Conservation (phyloP, 2,888 invertebrate genomes). For the Mycalesis mineus region DNA sequence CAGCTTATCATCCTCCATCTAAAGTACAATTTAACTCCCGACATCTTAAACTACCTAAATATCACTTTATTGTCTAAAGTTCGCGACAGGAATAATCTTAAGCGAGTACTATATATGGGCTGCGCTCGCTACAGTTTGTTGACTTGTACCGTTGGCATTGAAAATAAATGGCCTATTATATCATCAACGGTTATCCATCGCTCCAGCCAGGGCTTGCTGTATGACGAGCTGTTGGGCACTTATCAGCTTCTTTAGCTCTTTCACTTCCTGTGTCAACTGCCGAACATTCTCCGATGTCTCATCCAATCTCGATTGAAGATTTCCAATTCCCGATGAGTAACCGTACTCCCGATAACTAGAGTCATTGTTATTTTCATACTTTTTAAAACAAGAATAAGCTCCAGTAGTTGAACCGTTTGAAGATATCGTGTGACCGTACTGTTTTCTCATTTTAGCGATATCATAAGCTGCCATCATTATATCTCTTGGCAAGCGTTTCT, state of each 20-base stretch:
- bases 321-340: slow-evolving; percentile 76
- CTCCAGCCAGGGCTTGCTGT: slow-evolving; percentile 67
- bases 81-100: slow-evolving; percentile 47
- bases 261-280: slow-evolving; percentile 82
- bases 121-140: slow-evolving; percentile 64
- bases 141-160: slow-evolving; percentile 74
- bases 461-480: slow-evolving; percentile 89
- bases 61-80: slow-evolving; percentile 43
- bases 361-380: slow-evolving; percentile 80
- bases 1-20: slow-evolving; percentile 1
- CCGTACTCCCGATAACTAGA: slow-evolving; percentile 74
- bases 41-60: slow-evolving; percentile 7
- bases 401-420: slow-evolving; percentile 81
- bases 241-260: slow-evolving; percentile 80
- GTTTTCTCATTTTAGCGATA: slow-evolving; percentile 86
- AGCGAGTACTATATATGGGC: slow-evolving; percentile 49
- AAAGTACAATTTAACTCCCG: slow-evolving; percentile 3
- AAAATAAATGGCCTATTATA: slow-evolving; percentile 71
- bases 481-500: slow-evolving; percentile 87
- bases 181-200: slow-evolving; percentile 68
- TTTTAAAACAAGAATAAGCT: slow-evolving; percentile 81
- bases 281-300: slow-evolving; percentile 83
- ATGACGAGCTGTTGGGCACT: slow-evolving; percentile 73
- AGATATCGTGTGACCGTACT: slow-evolving; percentile 83
- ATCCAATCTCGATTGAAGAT: slow-evolving; percentile 81